phyloP scores from a whole-genome alignment of 2,888 invertebrate species.

The Pammene fasciana region DNA sequence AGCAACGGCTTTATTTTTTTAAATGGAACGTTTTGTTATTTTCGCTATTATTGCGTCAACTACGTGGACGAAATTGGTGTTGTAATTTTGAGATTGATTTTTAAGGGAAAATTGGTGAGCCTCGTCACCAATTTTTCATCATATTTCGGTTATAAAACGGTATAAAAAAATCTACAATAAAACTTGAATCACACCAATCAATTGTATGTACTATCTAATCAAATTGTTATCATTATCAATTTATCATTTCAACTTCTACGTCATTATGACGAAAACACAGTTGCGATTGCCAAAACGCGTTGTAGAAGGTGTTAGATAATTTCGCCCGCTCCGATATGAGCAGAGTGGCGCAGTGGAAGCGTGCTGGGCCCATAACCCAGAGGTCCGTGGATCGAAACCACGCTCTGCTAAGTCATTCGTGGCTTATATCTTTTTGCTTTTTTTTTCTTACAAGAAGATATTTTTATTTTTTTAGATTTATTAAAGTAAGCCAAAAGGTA shows the following conservation, averaged over 20 bases:
- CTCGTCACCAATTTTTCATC: neutral
- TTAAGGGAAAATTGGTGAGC: neutral
- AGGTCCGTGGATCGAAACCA: slow-evolving; percentile 96
- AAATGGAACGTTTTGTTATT: slow-evolving; percentile 24
- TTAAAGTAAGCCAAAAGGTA: no score
- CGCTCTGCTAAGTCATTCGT: slow-evolving; percentile 85
- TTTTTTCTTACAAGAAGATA: slow-evolving; percentile 39
- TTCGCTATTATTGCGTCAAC: slow-evolving; percentile 20
- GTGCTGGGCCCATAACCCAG: slow-evolving; percentile 95
- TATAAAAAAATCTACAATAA: no score
- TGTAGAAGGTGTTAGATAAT: slow-evolving; percentile 45
- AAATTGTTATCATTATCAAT: neutral
- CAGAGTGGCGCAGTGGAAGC: slow-evolving; percentile 93
- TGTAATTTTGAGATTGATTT: slow-evolving; percentile 17
- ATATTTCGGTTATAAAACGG: no score
- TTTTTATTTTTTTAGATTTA: no score
- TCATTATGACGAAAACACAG: neutral
- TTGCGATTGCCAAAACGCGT: neutral
- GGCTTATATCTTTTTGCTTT: slow-evolving; percentile 52
- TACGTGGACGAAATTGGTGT: slow-evolving; percentile 11
- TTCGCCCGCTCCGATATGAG: slow-evolving; percentile 57
- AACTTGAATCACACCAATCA: no score
- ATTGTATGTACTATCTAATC: neutral
- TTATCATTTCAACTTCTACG: neutral
- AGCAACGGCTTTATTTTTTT: slow-evolving; percentile 30